Percentiles rank a stretch among this genome's conserved stretches.
Evolutionary conservation across 2,113 vertebrate species (phyloP).

Genomic region (Eublepharis macularius): DNA sequence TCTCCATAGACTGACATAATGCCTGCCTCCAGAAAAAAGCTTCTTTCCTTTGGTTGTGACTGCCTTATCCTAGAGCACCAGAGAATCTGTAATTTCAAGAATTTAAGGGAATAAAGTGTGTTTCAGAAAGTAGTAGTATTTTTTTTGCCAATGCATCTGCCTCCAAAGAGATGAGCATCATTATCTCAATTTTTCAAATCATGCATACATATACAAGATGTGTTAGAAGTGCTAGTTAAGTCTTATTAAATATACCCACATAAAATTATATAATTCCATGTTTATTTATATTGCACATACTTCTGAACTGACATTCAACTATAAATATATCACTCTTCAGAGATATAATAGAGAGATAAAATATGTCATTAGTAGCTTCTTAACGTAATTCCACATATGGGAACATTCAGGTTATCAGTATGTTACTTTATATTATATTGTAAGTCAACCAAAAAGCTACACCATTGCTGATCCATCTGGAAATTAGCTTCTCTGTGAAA

Average conservation of each 20-base stretch:
- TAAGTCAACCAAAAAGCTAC: slow-evolving; percentile 44
- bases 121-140: slow-evolving; percentile 3
- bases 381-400: slow-evolving; percentile 45
- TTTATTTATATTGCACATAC: slow-evolving; percentile 35
- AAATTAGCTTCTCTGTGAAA: slow-evolving; percentile 55
- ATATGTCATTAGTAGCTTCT: slow-evolving; percentile 42
- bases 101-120: slow-evolving; percentile 16
- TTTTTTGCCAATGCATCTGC: background rate
- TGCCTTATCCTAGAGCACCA: no score
- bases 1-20: no score
- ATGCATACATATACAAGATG: slow-evolving; percentile 27
- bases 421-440: slow-evolving; percentile 53
- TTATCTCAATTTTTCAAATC: slow-evolving; percentile 23
- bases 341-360: slow-evolving; percentile 33
- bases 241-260: slow-evolving; percentile 10
- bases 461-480: slow-evolving; percentile 37
- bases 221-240: slow-evolving; percentile 26
- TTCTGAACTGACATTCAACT: slow-evolving; percentile 21
- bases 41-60: no score
- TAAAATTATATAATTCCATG: slow-evolving; percentile 21
- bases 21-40: no score
- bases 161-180: slow-evolving; percentile 11
- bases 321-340: background rate
- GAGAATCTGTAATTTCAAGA: background rate
- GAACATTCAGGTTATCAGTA: slow-evolving; percentile 31